A percentile compares a stretch with the other conserved stretches of the same genome.
These are phyloP conservation scores for Panthera uncia DNA, from an alignment of 2,113 vertebrate genomes.

Conservation along the genomic window DNA sequence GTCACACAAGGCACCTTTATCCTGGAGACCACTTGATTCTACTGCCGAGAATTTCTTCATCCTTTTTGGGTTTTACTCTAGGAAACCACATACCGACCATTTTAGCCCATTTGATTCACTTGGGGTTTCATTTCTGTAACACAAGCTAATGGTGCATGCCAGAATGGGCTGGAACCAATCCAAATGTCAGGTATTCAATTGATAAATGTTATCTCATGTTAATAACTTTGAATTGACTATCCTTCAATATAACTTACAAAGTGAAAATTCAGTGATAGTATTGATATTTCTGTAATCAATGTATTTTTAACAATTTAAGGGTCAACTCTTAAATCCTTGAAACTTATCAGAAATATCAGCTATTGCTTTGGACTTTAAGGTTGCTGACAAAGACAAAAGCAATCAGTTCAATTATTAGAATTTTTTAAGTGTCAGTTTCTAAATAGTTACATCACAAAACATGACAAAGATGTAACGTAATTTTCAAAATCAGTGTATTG, in stretches of 20 bases:
- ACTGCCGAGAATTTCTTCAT: background rate
- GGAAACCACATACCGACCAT: background rate
- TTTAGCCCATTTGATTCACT: background rate
- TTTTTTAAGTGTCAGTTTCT: background rate
- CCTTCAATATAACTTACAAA: background rate
- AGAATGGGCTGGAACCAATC: background rate
- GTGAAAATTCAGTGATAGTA: background rate
- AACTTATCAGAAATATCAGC: constrained; percentile 14
- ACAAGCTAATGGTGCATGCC: background rate
- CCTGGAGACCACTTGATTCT: background rate
- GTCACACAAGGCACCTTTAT: background rate
- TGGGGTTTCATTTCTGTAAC: background rate
- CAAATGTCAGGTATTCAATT: background rate
- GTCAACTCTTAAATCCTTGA: background rate
- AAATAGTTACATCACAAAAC: background rate
- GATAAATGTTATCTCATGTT: background rate
- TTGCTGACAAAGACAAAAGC: background rate
- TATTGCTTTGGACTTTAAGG: constrained; percentile 1
- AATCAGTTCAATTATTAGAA: background rate
- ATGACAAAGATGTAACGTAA: background rate
- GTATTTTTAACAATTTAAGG: background rate
- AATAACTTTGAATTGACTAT: background rate
- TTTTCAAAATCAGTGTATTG: constrained; percentile 8
- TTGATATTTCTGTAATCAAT: background rate
- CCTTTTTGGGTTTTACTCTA: background rate